phyloP scores from a whole-genome alignment of 2,113 vertebrate species.

The Protomyctophum bolini region DNA sequence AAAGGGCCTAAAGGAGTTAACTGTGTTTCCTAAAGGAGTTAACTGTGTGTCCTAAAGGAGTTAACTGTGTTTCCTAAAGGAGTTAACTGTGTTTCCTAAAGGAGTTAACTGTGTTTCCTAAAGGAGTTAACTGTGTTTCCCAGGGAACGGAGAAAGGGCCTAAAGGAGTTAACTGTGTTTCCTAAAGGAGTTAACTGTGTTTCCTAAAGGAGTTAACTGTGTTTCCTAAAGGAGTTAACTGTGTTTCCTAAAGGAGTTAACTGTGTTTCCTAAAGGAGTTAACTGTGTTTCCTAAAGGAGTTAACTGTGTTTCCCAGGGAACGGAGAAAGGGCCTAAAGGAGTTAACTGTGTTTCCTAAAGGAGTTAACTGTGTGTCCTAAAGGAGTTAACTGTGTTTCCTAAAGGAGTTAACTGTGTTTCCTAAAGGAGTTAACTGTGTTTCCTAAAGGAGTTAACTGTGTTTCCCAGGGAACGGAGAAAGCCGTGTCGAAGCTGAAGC shows the following conservation, averaged over 20 bases:
- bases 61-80: neutral
- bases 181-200: no score
- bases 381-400: neutral
- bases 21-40: no score
- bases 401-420: no score
- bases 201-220: neutral
- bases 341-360: neutral
- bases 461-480: slow-evolving; percentile 91
- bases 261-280: no score
- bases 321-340: slow-evolving; percentile 95
- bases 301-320: slow-evolving; percentile 84
- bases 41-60: no score
- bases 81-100: no score
- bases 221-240: no score
- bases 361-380: no score
- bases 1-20: no score
- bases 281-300: neutral
- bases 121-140: no score
- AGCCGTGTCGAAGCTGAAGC: slow-evolving; percentile 86
- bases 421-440: neutral
- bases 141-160: slow-evolving; percentile 96
- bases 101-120: neutral
- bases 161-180: neutral
- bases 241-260: no score
- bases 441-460: neutral